These are phyloP conservation scores for Sphaeridia pumilis DNA, from an alignment of 2,888 invertebrate species.

Conservation along the genomic window DNA sequence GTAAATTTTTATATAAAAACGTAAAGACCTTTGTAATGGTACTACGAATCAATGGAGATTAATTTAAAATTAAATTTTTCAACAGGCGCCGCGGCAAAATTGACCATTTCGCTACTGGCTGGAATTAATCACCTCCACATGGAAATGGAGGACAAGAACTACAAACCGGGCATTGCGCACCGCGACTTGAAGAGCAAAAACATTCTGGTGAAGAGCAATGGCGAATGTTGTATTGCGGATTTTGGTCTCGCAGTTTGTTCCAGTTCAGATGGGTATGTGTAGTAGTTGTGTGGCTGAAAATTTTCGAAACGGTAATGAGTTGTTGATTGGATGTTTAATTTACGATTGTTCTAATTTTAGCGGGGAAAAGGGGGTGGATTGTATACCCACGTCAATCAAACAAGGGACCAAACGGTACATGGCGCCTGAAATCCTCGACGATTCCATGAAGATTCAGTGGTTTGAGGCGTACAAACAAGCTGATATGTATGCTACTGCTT, in stretches of 20 bases:
- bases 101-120: conserved; percentile 59
- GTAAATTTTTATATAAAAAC: conserved; percentile 25
- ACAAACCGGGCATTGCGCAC: conserved; percentile 53
- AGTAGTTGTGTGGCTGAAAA: conserved; percentile 39
- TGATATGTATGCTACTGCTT: conserved; percentile 76
- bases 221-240: conserved; percentile 82
- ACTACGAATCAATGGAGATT: no score
- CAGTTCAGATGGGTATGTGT: no score
- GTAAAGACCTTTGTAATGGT: neutral
- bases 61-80: no score
- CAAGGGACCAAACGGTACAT: conserved; percentile 56
- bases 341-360: conserved; percentile 11
- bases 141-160: conserved; percentile 50
- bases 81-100: conserved; percentile 40
- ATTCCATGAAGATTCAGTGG: conserved; percentile 56
- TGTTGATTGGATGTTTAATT: neutral
- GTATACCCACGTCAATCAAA: conserved; percentile 27
- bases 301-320: no score
- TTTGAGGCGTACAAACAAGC: conserved; percentile 81
- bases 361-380: conserved; percentile 32
- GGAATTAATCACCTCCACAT: conserved; percentile 80
- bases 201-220: conserved; percentile 77
- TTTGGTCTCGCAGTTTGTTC: conserved; percentile 83
- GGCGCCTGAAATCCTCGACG: conserved; percentile 81
- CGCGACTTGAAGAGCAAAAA: conserved; percentile 88